A percentile compares a stretch with the other conserved stretches of the same genome.
phyloP scores from a whole-genome alignment of 1,140 invertebrate genomes.

The Hermetia illucens region DNA sequence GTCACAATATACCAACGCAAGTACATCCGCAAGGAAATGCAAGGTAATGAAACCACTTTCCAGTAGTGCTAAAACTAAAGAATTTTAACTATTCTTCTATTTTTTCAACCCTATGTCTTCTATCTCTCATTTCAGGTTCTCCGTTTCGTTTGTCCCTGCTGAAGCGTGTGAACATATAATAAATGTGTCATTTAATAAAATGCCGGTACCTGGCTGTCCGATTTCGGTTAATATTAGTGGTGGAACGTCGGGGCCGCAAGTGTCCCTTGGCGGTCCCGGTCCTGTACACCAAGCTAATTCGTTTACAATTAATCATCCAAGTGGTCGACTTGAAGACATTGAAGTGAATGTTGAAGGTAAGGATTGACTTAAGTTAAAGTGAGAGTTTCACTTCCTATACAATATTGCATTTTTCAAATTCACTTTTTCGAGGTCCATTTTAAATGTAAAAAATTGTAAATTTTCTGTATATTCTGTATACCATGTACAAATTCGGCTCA shows the following conservation, averaged over 20 bases:
- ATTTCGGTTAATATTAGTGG: constrained; percentile 58
- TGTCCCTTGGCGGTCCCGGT: constrained; percentile 48
- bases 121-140: constrained; percentile 46
- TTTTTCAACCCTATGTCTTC: neutral
- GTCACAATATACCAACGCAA: constrained; percentile 90
- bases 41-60: no score
- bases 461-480: no score
- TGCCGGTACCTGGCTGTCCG: constrained; percentile 64
- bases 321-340: constrained; percentile 77
- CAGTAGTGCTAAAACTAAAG: neutral
- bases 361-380: constrained; percentile 13
- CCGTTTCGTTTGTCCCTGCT: constrained; percentile 88
- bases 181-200: constrained; percentile 94
- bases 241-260: constrained; percentile 57
- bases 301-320: constrained; percentile 52
- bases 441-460: neutral
- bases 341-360: constrained; percentile 91
- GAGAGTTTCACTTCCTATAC: neutral
- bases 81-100: neutral
- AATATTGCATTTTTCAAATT: constrained; percentile 1
- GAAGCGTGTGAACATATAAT: constrained; percentile 89
- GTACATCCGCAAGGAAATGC: constrained; percentile 78
- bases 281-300: constrained; percentile 47
- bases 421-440: neutral
- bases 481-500: no score